Conservation (phyloP, 2,113 vertebrate species). For the Strix uralensis region DNA sequence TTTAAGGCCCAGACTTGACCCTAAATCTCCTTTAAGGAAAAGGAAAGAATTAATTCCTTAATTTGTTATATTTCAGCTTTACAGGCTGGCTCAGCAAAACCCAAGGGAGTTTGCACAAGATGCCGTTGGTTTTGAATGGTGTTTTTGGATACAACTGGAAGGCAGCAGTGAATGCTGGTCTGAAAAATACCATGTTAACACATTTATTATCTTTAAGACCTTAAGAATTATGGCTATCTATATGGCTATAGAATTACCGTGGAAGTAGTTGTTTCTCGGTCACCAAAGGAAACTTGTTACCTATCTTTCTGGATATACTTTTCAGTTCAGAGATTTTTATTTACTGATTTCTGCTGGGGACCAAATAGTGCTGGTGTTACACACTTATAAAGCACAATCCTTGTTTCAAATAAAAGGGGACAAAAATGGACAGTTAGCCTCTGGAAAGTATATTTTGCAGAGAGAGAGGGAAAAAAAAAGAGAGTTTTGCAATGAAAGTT, state of each 20-base stretch:
- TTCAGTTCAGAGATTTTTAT: not conserved
- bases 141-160: not conserved
- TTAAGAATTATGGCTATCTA: not conserved
- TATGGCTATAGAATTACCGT: not conserved
- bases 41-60: slow-evolving; percentile 5
- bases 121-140: not conserved
- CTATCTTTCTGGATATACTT: not conserved
- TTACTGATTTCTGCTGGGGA: not conserved
- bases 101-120: not conserved
- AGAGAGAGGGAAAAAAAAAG: not conserved
- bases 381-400: not conserved
- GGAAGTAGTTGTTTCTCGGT: not conserved
- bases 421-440: not conserved
- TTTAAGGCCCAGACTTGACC: not conserved
- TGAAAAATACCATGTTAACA: not conserved
- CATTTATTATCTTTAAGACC: not conserved
- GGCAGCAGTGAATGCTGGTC: not conserved
- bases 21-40: slow-evolving; percentile 48
- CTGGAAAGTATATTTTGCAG: not conserved
- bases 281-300: not conserved
- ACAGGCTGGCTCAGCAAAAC: not conserved
- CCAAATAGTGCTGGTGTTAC: not conserved
- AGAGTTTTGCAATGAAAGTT: not conserved
- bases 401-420: not conserved
- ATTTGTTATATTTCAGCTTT: slow-evolving; percentile 37